phyloP scores from a whole-genome alignment of 2,113 vertebrate species.

The Bubo bubo region DNA sequence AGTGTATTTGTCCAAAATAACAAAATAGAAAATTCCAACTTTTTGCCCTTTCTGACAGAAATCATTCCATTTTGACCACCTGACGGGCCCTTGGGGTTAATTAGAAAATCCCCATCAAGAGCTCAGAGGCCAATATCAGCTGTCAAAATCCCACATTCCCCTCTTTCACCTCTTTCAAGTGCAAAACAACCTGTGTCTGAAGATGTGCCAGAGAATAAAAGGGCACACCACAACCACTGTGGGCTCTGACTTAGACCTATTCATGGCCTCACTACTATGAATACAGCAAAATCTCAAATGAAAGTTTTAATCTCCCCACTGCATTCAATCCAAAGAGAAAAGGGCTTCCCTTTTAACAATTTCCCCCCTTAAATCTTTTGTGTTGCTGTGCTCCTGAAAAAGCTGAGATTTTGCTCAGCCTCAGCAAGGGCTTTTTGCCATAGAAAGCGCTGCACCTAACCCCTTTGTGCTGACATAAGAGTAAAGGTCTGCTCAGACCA shows the following conservation, averaged over 20 bases:
- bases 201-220: constrained; percentile 83
- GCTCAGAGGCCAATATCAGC: constrained; percentile 81
- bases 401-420: constrained; percentile 83
- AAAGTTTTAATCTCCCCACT: constrained; percentile 87
- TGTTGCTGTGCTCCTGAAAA: constrained; percentile 78
- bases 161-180: constrained; percentile 83
- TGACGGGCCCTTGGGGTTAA: constrained; percentile 81
- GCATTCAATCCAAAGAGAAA: constrained; percentile 84
- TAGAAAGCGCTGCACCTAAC: constrained; percentile 78
- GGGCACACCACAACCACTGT: constrained; percentile 74
- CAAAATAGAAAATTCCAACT: constrained; percentile 60
- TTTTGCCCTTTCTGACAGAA: constrained; percentile 76
- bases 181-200: constrained; percentile 85
- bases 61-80: constrained; percentile 75
- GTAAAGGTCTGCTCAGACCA: constrained; percentile 66
- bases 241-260: constrained; percentile 78
- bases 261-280: constrained; percentile 80
- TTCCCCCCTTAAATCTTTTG: constrained; percentile 85
- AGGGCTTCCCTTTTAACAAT: constrained; percentile 87
- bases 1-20: not conserved
- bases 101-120: constrained; percentile 85
- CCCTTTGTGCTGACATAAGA: constrained; percentile 74
- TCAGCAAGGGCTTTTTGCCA: constrained; percentile 78
- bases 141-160: constrained; percentile 83
- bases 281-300: constrained; percentile 86